A percentile compares a stretch with the other conserved stretches of the same genome.
These are phyloP conservation scores for Tetranychus piercei DNA, from an alignment of 2,888 invertebrate genomes.

Conservation along the genomic window DNA sequence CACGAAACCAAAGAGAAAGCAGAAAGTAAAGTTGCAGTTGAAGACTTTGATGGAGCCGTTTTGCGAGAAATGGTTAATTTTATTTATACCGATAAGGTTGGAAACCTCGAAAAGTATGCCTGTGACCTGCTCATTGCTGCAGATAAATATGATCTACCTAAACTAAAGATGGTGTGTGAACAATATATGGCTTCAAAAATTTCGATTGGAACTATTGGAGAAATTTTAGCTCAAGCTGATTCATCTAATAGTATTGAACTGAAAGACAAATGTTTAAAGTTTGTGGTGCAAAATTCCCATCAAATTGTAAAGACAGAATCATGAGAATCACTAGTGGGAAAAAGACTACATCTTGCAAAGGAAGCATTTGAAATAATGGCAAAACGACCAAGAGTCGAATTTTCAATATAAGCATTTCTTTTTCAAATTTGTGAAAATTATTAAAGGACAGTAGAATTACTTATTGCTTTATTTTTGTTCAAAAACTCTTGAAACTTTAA, in stretches of 20 bases:
- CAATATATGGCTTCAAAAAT: conserved; percentile 1
- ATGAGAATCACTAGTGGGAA: not conserved
- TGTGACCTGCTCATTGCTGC: conserved; percentile 1
- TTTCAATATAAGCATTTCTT: conserved; percentile 9
- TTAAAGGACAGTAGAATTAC: too few species aligned
- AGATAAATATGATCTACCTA: conserved; percentile 4
- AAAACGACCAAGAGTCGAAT: too few species aligned
- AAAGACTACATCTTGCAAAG: not conserved
- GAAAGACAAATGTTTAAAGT: conserved; percentile 3
- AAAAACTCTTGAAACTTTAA: too few species aligned
- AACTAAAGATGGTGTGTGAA: conserved; percentile 5
- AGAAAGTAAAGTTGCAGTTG: not conserved
- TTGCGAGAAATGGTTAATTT: conserved; percentile 9
- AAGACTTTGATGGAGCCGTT: conserved; percentile 11
- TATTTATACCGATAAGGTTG: too few species aligned
- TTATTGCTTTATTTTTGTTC: too few species aligned
- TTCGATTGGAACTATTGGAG: not conserved
- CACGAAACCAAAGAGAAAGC: too few species aligned
- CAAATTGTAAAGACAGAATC: not conserved
- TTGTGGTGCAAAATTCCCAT: too few species aligned
- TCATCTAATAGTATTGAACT: not conserved
- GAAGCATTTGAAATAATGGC: too few species aligned
- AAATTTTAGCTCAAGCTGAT: conserved; percentile 5
- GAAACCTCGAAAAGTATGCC: not conserved
- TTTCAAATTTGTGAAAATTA: too few species aligned